phyloP scores from a whole-genome alignment of 2,113 vertebrate species.

The Tragelaphus buxtoni region DNA sequence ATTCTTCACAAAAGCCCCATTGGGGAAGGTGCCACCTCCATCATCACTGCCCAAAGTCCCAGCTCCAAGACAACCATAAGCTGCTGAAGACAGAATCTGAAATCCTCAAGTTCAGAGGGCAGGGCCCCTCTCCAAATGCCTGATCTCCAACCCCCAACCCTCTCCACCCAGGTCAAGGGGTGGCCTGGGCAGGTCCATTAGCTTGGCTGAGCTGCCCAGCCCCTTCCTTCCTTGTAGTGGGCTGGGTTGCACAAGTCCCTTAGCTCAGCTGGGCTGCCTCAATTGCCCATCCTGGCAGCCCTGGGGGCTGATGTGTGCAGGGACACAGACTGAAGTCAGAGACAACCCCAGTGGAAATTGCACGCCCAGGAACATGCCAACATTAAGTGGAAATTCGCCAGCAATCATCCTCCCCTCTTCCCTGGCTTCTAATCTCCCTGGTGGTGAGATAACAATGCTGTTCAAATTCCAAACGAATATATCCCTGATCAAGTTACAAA shows the following conservation, averaged over 20 bases:
- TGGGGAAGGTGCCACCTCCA: background rate
- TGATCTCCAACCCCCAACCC: background rate
- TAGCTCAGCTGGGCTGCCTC: background rate
- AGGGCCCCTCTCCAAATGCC: background rate
- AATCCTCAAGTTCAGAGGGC: background rate
- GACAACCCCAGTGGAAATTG: background rate
- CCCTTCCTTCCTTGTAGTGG: background rate
- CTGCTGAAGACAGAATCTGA: background rate
- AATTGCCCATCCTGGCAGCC: background rate
- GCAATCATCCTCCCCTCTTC: background rate
- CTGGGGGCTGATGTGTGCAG: background rate
- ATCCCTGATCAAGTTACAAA: background rate
- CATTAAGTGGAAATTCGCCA: background rate
- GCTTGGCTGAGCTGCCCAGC: background rate
- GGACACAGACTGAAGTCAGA: background rate
- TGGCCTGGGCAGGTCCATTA: background rate
- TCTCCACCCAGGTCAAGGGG: background rate
- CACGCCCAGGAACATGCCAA: background rate
- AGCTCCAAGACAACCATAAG: background rate
- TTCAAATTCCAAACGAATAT: background rate
- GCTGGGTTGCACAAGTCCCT: background rate
- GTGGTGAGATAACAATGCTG: background rate
- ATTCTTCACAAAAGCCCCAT: background rate
- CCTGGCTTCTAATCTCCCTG: background rate
- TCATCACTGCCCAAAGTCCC: background rate